Base-by-base conservation (phyloP, 37 sponge, comb jelly and placozoan genomes). In the Trichoplax adhaerens region DNA sequence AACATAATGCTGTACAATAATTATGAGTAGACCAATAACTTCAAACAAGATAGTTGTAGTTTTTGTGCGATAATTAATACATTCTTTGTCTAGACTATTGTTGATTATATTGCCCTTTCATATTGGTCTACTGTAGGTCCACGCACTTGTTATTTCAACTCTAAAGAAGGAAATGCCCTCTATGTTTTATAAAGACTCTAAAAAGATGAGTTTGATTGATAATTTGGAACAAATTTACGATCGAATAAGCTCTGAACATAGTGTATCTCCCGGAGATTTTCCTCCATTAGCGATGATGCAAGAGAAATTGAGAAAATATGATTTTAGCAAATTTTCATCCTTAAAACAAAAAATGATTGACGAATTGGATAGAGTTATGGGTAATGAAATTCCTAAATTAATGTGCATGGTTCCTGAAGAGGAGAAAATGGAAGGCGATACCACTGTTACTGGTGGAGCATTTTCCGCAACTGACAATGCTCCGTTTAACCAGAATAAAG, bases 401-500 rank as follows among this genome's bases (percentile, higher is more conserved):
- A 88, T 91, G 89, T 72, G 74, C 56, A 74, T 92, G 81, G 77
- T 96, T 1, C 99, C 99, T 2, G 79, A 79, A 63, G 99, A 96
- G 62, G 87, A 96, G 66, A 83, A 29, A 29, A 29, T 29, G 29
- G 29, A 29, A 29, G 29, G 29, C 29, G 29, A 29, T 29, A 29
- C 29, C 29, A 29, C 29, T 29, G 29, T 29, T 29, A 29, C 29
- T 29, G 29, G 29, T 29, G 29, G 29, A 29, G 29, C 29, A 29
- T 29, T 29, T 29, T 29, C 29, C 29, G 29, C 29, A 29, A 29
- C 29, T 29, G 29, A 29, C 29, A 29, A 29, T 29, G 29, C 29
- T 29, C 29, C 29, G 29, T 29, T 29, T 29, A 29, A 29, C 29
- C 29, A 29, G 29, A 29, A 29, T 29, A 29, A 29, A 29, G 29